phyloP scores from a whole-genome alignment of 2,888 invertebrate genomes.

The Pediacus dermestoides region DNA sequence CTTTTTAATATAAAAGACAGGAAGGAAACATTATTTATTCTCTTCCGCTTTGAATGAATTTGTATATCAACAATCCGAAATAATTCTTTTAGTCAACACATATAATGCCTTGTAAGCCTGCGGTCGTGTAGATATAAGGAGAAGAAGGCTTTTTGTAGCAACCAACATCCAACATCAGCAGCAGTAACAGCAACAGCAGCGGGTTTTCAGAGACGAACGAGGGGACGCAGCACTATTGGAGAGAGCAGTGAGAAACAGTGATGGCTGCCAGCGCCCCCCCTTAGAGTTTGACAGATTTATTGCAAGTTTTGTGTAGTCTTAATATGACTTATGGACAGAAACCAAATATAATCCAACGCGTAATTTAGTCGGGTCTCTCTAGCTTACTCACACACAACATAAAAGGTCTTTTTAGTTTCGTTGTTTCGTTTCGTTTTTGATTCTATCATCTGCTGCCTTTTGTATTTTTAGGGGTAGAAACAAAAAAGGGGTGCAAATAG shows the following conservation, averaged over 20 bases:
- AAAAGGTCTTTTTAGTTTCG: no score
- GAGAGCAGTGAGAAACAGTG: slow-evolving; percentile 31
- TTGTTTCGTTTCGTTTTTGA: no score
- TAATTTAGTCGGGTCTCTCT: slow-evolving; percentile 33
- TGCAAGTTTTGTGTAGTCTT: slow-evolving; percentile 52
- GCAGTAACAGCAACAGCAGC: slow-evolving; percentile 14
- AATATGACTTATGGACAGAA: slow-evolving; percentile 53
- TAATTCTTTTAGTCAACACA: slow-evolving; percentile 14
- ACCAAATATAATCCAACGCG: slow-evolving; percentile 42
- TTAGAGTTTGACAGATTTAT: slow-evolving; percentile 52
- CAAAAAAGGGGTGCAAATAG: no score
- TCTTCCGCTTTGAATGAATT: no score
- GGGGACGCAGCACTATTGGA: slow-evolving; percentile 22
- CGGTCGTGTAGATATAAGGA: slow-evolving; percentile 6
- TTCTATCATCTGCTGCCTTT: no score
- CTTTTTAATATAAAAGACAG: no score
- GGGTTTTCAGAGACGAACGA: slow-evolving; percentile 19
- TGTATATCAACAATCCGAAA: slow-evolving; percentile 8
- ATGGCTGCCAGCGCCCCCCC: slow-evolving; percentile 44
- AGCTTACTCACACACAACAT: no score
- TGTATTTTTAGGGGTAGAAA: no score
- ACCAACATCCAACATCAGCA: slow-evolving; percentile 6
- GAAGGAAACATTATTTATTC: no score
- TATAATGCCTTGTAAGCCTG: slow-evolving; percentile 18
- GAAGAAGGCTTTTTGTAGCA: slow-evolving; percentile 10